Evolutionary conservation across 92 coral and sea anemone genomes (phyloP), one percentile per base, ranked within the genome.

Genomic region (Epizoanthus ramosus): DNA sequence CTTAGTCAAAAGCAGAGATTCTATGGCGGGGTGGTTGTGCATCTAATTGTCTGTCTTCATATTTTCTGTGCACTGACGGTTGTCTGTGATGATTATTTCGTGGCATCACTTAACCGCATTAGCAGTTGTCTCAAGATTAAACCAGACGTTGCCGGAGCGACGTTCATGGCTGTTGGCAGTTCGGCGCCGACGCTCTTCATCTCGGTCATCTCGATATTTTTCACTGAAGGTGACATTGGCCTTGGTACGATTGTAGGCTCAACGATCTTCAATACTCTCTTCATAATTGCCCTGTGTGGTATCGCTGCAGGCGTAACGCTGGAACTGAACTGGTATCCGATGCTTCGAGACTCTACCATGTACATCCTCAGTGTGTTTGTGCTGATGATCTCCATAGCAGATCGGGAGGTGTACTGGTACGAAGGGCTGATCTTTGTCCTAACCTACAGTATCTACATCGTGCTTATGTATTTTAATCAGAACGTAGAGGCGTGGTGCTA

Each of bases 101-200:
- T 94, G 59, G 95, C 99, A 75, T 92, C 99, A 10, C 88, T 97
- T 63, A 97, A 90, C 60, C 93, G 93, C 60, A 94, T 97, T 50
- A 94, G 98, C 39, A 89, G 71, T 35, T 94, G 99, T 63, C 84
- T 97, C 75, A 86, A 90, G 17, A 89, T 97, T 7, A 93, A 94
- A 28, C 99, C 99, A 19, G 99, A 97, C 73, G 99, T 97, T 22
- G 99, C 99, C 1, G 99, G 99, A 9, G 99, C 99, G 14, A 97
- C 99, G 0, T 97, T 97, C 59, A 97, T 97, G 99, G 99, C 99
- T 6, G 98, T 95, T 74, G 99, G 99, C n/a, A 97, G 99, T 58
- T 97, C 99, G 13, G 98, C 98, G 7, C 99, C 99, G 1, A 97
- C 99, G 31, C 91, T 97, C 23, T 97, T 97, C 71, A 97, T 97